Conservation (phyloP, 2,113 vertebrate genomes). For the Odocoileus virginianus region DNA sequence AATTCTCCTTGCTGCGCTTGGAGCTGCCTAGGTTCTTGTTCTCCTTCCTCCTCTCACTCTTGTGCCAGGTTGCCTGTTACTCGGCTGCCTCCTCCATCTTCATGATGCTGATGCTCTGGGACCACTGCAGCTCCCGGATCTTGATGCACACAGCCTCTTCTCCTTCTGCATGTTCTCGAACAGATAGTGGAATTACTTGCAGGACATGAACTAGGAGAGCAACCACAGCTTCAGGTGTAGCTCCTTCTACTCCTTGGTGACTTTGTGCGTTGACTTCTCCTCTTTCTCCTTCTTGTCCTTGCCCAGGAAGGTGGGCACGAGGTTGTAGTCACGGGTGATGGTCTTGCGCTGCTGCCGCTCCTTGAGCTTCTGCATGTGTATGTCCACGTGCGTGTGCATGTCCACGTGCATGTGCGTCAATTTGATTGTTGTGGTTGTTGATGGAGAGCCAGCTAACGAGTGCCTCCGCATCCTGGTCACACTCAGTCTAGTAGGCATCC, state of each 20-base stretch:
- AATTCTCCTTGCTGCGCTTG: conserved; percentile 90
- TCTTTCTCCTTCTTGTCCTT: conserved; percentile 93
- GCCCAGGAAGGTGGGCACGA: conserved; percentile 92
- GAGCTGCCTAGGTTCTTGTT: conserved; percentile 87
- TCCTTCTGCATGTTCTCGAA: conserved; percentile 95
- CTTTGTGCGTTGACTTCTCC: conserved; percentile 87
- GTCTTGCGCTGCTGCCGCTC: conserved; percentile 95
- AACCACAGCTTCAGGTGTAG: conserved; percentile 88
- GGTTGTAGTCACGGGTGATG: conserved; percentile 92
- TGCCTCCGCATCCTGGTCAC: conserved; percentile 94
- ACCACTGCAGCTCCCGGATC: conserved; percentile 94
- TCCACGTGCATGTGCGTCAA: conserved; percentile 94
- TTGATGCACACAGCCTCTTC: conserved; percentile 90
- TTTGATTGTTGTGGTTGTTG: conserved; percentile 96
- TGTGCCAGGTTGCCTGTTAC: conserved; percentile 93
- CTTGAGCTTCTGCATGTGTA: conserved; percentile 94
- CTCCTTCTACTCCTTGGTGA: conserved; percentile 95
- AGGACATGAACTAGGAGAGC: conserved; percentile 96
- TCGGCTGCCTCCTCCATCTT: conserved; percentile 93
- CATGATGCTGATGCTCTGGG: conserved; percentile 92
- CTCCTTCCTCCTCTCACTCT: conserved; percentile 95
- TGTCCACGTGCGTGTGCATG: conserved; percentile 95
- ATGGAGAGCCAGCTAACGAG: conserved; percentile 95
- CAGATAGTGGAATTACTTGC: conserved; percentile 93
- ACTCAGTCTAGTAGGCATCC: conserved; percentile 96